These are phyloP conservation scores for Miniopterus natalensis DNA, from an alignment of 2,113 vertebrate species.

Conservation along the genomic window DNA sequence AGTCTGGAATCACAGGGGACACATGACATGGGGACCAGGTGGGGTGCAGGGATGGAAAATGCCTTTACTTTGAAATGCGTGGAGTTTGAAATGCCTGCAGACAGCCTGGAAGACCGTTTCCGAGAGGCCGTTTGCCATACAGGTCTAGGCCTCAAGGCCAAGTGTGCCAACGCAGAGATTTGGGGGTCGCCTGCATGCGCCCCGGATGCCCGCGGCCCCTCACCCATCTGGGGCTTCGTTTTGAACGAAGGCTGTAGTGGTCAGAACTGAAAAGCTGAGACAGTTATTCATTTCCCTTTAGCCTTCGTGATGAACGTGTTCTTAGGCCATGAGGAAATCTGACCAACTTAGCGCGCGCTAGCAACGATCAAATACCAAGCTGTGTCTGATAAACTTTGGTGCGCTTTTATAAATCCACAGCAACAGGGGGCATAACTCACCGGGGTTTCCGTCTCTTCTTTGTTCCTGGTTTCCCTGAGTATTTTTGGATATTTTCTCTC, in stretches of 20 bases:
- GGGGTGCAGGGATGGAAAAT: background rate
- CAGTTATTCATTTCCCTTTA: constrained; percentile 3
- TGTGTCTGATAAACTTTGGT: background rate
- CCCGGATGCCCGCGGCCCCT: background rate
- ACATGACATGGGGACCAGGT: fast-evolving
- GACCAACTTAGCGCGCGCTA: background rate
- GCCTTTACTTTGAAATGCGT: background rate
- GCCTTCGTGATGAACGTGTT: background rate
- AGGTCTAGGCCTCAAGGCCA: background rate
- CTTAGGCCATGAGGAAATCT: background rate
- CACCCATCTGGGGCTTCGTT: background rate
- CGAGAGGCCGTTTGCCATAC: background rate
- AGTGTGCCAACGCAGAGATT: background rate
- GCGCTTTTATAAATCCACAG: background rate
- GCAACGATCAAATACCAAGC: constrained; percentile 35
- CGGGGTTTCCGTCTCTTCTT: background rate
- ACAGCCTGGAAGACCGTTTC: background rate
- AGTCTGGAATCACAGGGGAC: background rate
- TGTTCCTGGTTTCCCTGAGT: background rate
- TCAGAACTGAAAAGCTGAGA: background rate
- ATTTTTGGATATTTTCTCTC: background rate
- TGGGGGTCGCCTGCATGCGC: fast-evolving
- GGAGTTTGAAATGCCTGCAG: background rate
- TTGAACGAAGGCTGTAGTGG: background rate
- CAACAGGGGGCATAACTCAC: background rate